Base-by-base conservation (phyloP, 1,140 invertebrate species). In the Lucilia cuprina region DNA sequence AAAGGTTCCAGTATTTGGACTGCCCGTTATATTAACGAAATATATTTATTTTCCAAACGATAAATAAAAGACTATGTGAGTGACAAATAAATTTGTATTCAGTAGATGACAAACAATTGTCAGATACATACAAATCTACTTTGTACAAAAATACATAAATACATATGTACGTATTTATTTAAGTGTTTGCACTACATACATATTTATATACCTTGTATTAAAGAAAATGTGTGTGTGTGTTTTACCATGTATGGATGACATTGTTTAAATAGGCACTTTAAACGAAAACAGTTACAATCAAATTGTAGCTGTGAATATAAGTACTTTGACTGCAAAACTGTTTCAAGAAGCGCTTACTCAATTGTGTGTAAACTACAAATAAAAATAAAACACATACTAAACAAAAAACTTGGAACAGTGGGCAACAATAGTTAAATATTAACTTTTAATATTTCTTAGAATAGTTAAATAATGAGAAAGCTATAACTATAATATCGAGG, bases 301-400 rank as follows among this genome's bases (percentile, higher is more conserved):
- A 41, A 74, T 74, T 74, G n/a, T 74, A 12, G n/a, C 70, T 30
- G 19, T 74, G 13, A 17, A 41, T 77, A n/a, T n/a, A 4, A 77
- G 30, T 17, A n/a, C 21, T 77, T 77, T 77, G 74, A 17, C 74
- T 41, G 34, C 4, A 14, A 34, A 77, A n/a, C 30, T 17, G 12
- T 55, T 77, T 41, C 14, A 35, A 55, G 17, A 77, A 77, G 30
- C 74, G 34, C 35, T 77, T 77, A 35, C 74, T 77, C 74, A 77
- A 77, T 77, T 77, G 74, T 34, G 34, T 77, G 74, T 77, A 77
- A 77, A 77, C 21, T 77, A 30, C 74, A 77, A 77, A 77, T 77
- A 77, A 77, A 77, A 34, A 34, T 34, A 30, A 30, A 30, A 30
- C 25, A 30, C 25, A 74, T 55, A 55, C 50, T 41, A 41, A 41